Base-by-base conservation (phyloP, 37 sponge, comb jelly and placozoan genomes). In the Geodia barretti region DNA sequence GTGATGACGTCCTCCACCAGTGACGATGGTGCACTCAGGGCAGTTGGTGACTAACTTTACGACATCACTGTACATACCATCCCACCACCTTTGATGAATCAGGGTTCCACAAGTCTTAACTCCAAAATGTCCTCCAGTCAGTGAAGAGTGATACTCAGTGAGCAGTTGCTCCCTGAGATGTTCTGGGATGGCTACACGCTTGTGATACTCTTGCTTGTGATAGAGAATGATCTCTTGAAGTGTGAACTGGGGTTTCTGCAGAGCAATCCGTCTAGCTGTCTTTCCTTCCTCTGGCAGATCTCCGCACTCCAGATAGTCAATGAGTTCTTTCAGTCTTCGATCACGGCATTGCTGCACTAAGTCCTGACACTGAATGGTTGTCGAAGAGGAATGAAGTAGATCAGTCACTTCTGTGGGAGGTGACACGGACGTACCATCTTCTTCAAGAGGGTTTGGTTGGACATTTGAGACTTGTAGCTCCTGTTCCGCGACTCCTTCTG, bases 61-160 rank as follows among this genome's bases (percentile, higher is more conserved):
- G 20, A 37, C 37, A 64, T 87, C 88, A 61, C 61, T 29, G 41
- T 73, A 82, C 87, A 87, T 82, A 20, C 84, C 64, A 17, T 73
- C 59, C 87, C 92, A 91, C 87, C 87, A 86, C 84, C 87, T 78
- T 21, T 43, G 60, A 0, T n/a, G 37, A 7, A 35, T 0, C 1
- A 87, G 1, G 8, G 87, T 37, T n/a, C n/a, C n/a, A n/a, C n/a
- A n/a, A n/a, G n/a, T 47, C 54, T 47, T 47, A 7, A 47, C 54
- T 47, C 54, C 54, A 47, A 47, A 47, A 47, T 47, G 7, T 47
- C 54, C 54, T 47, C 54, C 54, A 47, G 54, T 47, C 14, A 14
- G 54, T 47, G 54, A 47, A 14, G 54, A 47, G 14, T 17, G 54
- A 47, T 47, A 14, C 54, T 47, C 54, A 47, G 54, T 17, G 7